These are phyloP conservation scores for Drosophila lacicola DNA, from an alignment of 2,888 invertebrate species.

Conservation along the genomic window DNA sequence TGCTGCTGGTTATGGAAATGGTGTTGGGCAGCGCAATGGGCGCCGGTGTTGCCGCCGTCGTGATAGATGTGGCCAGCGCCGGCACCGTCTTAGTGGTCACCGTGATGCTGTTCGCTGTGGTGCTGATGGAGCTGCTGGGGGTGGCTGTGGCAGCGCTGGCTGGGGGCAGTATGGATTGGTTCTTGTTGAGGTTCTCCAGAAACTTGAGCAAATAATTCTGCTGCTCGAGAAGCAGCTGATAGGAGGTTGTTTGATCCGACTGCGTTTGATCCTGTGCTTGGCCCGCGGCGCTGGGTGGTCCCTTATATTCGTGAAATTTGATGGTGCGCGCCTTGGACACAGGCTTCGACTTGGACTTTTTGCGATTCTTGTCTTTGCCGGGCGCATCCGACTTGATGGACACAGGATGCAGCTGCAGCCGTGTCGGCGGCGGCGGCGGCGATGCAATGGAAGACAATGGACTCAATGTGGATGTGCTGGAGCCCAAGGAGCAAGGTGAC, in stretches of 20 bases:
- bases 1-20: slow-evolving; percentile 73
- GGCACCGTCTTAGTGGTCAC: slow-evolving; percentile 73
- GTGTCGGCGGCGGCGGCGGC: slow-evolving; percentile 86
- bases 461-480: slow-evolving; percentile 89
- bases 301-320: slow-evolving; percentile 98
- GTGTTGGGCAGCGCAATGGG: slow-evolving; percentile 57
- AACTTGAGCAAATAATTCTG: slow-evolving; percentile 95
- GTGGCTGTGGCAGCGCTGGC: slow-evolving; percentile 35
- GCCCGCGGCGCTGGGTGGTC: slow-evolving; percentile 94
- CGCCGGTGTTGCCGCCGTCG: slow-evolving; percentile 33
- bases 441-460: slow-evolving; percentile 89
- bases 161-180: slow-evolving; percentile 91
- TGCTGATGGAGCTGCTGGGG: slow-evolving; percentile 67
- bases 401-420: slow-evolving; percentile 83
- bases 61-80: slow-evolving; percentile 49
- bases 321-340: slow-evolving; percentile 94
- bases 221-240: slow-evolving; percentile 96
- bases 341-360: slow-evolving; percentile 92
- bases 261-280: slow-evolving; percentile 86
- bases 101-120: slow-evolving; percentile 53
- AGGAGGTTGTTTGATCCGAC: slow-evolving; percentile 92
- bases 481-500: slow-evolving; percentile 86
- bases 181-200: slow-evolving; percentile 92
- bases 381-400: slow-evolving; percentile 87
- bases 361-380: slow-evolving; percentile 92